A percentile compares a stretch with the other conserved stretches of the same genome.
phyloP scores from a whole-genome alignment of 92 coral and sea anemone genomes.

The Porites cylindrica region DNA sequence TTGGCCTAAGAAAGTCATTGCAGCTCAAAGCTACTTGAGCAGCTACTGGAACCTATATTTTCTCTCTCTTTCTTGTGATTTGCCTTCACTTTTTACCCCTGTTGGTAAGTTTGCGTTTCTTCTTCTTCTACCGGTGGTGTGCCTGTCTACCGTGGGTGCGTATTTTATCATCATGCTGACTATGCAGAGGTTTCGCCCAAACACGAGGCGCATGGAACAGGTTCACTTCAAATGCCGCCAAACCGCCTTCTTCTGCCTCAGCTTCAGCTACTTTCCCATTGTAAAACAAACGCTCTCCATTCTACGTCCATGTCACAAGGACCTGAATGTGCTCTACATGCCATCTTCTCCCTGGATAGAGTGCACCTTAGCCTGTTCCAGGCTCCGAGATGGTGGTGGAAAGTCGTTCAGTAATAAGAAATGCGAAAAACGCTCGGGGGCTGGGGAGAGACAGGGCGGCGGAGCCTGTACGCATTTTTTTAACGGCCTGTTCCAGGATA shows the following conservation, averaged over 20 bases:
- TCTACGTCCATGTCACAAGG: constrained; percentile 67
- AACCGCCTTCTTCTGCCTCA: constrained; percentile 61
- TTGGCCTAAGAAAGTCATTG: constrained; percentile 66
- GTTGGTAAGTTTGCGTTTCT: constrained; percentile 60
- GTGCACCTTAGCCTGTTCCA: too few relatives aligned
- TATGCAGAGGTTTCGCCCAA: constrained; percentile 26
- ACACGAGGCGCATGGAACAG: constrained; percentile 14
- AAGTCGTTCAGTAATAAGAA: too few relatives aligned
- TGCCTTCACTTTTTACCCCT: constrained; percentile 64
- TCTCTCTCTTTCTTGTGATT: constrained; percentile 70
- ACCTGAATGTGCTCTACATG: constrained; percentile 52
- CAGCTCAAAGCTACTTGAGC: constrained; percentile 70
- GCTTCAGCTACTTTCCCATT: constrained; percentile 77
- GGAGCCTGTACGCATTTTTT: too few relatives aligned
- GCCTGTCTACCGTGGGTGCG: constrained; percentile 40
- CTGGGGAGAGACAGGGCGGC: too few relatives aligned
- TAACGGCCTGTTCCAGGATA: too few relatives aligned
- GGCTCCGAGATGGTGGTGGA: too few relatives aligned
- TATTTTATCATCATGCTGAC: constrained; percentile 23
- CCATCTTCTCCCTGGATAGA: constrained; percentile 75
- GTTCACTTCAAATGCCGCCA: constrained; percentile 58
- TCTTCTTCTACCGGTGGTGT: constrained; percentile 60
- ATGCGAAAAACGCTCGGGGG: too few relatives aligned
- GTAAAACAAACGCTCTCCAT: constrained; percentile 62
- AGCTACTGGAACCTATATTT: constrained; percentile 75